Evolutionary conservation across 2,888 invertebrate genomes (phyloP).

Genomic region (Lingula anatina): DNA sequence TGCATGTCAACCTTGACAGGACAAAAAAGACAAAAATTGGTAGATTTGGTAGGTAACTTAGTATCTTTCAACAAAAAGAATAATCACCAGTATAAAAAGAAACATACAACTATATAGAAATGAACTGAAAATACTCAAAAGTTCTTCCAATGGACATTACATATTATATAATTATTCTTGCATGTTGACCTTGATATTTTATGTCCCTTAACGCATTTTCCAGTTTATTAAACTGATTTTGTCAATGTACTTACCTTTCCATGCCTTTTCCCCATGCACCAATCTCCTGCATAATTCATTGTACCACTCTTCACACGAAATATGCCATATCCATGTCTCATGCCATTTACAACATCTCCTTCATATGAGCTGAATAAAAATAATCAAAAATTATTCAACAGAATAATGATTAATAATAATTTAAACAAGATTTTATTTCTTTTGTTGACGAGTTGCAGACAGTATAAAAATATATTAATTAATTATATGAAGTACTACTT

Average conservation of each 20-base stretch:
- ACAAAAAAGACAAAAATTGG: neutral
- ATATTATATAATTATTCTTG: neutral
- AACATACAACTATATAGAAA: neutral
- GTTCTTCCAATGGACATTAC: neutral
- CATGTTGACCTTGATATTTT: neutral
- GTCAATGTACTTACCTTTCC: slow-evolving; percentile 48
- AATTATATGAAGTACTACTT: neutral
- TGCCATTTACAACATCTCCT: slow-evolving; percentile 48
- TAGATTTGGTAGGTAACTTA: neutral
- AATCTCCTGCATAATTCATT: slow-evolving; percentile 47
- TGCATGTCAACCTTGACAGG: neutral
- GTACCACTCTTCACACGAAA: slow-evolving; percentile 30
- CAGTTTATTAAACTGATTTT: no score
- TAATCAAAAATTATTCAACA: neutral
- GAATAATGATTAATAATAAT: neutral
- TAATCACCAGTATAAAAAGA: neutral
- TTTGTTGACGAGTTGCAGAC: neutral
- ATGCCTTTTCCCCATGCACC: slow-evolving; percentile 43
- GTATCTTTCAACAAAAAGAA: neutral
- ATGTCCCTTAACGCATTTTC: no score
- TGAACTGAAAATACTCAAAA: neutral
- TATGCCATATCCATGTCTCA: slow-evolving; percentile 47
- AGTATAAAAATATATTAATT: neutral
- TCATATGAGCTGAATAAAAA: slow-evolving; percentile 37
- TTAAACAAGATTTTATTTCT: neutral